A percentile compares a stretch with the other conserved stretches of the same genome.
These are phyloP conservation scores for Eucidaris tribuloides DNA, from an alignment of 35 echinoderm and acorn worm genomes.

Conservation along the genomic window DNA sequence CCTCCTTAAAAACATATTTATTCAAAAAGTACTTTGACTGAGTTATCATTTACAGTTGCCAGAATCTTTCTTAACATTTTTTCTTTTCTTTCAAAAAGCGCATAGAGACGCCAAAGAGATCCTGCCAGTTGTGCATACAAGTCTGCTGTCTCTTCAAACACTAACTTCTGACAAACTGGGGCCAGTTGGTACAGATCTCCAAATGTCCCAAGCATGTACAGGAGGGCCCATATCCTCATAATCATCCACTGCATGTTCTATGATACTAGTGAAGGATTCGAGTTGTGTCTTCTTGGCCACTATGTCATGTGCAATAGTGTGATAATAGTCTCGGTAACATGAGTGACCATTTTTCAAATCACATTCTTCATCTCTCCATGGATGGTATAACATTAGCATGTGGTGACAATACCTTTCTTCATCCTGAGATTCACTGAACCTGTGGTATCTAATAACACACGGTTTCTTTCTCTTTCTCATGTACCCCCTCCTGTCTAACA, in stretches of 20 bases:
- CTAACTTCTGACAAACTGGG: too few species aligned
- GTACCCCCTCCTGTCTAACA: background rate
- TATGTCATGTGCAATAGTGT: background rate
- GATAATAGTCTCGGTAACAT: background rate
- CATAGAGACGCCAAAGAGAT: too few species aligned
- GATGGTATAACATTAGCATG: background rate
- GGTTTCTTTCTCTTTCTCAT: background rate
- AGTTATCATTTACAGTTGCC: too few species aligned
- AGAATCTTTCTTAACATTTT: too few species aligned
- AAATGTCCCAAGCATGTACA: slow-evolving; percentile 49
- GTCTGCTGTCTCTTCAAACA: too few species aligned
- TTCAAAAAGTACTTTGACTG: too few species aligned
- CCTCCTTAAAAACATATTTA: too few species aligned
- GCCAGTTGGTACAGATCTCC: too few species aligned
- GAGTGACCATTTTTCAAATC: background rate
- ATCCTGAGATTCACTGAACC: background rate
- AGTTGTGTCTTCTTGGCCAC: background rate
- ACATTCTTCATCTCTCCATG: background rate
- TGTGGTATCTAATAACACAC: background rate
- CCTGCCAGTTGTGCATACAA: too few species aligned
- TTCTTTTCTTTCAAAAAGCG: too few species aligned
- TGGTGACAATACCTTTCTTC: background rate
- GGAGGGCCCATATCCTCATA: slow-evolving; percentile 3
- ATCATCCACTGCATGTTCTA: slow-evolving; percentile 27
- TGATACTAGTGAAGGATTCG: background rate